Conservation (phyloP, 2,888 invertebrate species). For the Pachymerium ferrugineum region DNA sequence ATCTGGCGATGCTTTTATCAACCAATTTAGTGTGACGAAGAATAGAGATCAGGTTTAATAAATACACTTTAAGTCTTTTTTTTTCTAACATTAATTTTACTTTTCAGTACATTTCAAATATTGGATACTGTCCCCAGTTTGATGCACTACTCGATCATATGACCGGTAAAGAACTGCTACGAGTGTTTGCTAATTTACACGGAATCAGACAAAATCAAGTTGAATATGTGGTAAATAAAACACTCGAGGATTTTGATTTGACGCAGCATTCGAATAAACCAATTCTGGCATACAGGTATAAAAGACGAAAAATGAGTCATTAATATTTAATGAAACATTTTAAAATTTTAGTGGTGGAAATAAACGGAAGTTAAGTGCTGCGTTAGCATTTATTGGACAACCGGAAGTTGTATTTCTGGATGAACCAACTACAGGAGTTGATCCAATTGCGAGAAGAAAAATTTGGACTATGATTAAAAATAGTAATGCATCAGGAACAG, state of each 20-base stretch:
- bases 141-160: conserved; percentile 66
- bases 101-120: conserved; percentile 60
- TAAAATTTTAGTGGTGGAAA: conserved; percentile 67
- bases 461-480: conserved; percentile 62
- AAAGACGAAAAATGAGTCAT: neutral
- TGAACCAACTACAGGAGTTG: conserved; percentile 66
- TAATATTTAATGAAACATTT: neutral
- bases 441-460: conserved; percentile 67
- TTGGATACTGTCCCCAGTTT: conserved; percentile 89
- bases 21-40: conserved; percentile 41
- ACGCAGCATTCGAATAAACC: conserved; percentile 43
- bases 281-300: conserved; percentile 42
- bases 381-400: conserved; percentile 62
- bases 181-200: conserved; percentile 60
- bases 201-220: conserved; percentile 52
- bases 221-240: conserved; percentile 38
- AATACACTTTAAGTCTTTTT: neutral
- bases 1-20: conserved; percentile 47
- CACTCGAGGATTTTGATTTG: conserved; percentile 40
- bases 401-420: conserved; percentile 65
- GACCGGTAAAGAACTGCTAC: conserved; percentile 63
- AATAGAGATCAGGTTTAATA: conserved; percentile 31
- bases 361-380: conserved; percentile 66
- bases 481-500: conserved; percentile 63
- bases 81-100: neutral